phyloP scores from a whole-genome alignment of 2,888 invertebrate species.

The Cryptocheilus praepositus region DNA sequence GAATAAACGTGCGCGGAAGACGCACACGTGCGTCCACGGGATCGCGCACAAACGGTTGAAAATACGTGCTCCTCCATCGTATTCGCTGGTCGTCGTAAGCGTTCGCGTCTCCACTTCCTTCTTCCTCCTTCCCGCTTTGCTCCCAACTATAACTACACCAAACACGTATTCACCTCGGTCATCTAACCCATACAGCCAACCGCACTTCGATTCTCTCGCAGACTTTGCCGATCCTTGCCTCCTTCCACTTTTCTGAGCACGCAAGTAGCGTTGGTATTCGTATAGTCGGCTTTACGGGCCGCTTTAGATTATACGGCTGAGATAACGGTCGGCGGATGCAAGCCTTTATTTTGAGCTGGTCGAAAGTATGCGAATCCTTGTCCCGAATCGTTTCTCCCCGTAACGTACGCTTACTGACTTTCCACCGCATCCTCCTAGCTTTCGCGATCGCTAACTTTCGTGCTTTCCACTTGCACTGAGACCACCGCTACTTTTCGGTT shows the following conservation, averaged over 20 bases:
- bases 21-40: conserved; percentile 1
- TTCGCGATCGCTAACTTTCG: conserved; percentile 26
- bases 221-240: no score
- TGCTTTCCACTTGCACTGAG: conserved; percentile 12
- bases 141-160: conserved; percentile 50
- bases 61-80: conserved; percentile 24
- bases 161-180: conserved; percentile 62
- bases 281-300: conserved; percentile 64
- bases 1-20: background rate
- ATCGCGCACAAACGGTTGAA: background rate
- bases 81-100: conserved; percentile 20
- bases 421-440: conserved; percentile 24
- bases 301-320: conserved; percentile 68
- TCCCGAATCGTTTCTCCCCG: conserved; percentile 27
- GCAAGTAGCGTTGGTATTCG: conserved; percentile 42
- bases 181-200: conserved; percentile 42
- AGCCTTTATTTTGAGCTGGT: conserved; percentile 51
- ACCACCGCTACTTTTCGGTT: no score
- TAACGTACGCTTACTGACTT: conserved; percentile 19
- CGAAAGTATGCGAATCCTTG: conserved; percentile 44
- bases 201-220: conserved; percentile 4
- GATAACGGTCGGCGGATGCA: conserved; percentile 58
- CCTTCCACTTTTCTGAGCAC: conserved; percentile 3
- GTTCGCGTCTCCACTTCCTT: no score
- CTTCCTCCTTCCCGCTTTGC: conserved; percentile 6